These are phyloP conservation scores for Eupithecia abbreviata DNA, from an alignment of 2,888 invertebrate genomes.

Conservation along the genomic window DNA sequence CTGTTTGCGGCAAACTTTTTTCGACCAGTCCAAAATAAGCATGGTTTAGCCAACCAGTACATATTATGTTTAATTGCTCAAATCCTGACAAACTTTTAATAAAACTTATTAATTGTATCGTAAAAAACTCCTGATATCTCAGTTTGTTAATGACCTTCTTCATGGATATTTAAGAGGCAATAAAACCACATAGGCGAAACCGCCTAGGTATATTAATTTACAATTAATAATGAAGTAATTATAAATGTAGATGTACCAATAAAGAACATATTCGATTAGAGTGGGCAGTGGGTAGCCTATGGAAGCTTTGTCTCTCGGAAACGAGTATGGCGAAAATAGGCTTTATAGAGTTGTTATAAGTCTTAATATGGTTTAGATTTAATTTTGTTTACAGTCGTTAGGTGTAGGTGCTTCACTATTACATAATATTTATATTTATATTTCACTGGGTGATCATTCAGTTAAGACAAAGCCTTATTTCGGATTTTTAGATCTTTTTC, in stretches of 20 bases:
- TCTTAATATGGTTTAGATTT: not conserved
- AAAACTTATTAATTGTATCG: not conserved
- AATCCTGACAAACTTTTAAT: not conserved
- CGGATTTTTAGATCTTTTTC: not conserved
- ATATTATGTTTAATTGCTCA: not conserved
- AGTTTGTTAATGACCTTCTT: not conserved
- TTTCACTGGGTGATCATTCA: not conserved
- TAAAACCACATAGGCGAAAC: constrained; percentile 60
- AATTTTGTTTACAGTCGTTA: not conserved
- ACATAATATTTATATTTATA: not conserved
- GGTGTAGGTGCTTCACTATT: not conserved
- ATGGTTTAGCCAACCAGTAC: not conserved
- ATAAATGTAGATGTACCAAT: constrained; percentile 72
- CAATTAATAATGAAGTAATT: constrained; percentile 75
- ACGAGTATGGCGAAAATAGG: not conserved
- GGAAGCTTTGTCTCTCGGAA: constrained; percentile 5
- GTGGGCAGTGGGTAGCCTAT: constrained; percentile 25
- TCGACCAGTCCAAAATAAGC: not conserved
- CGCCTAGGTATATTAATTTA: constrained; percentile 44
- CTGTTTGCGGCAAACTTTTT: not conserved
- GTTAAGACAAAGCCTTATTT: not conserved
- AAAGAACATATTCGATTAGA: constrained; percentile 64
- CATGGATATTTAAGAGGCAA: not conserved
- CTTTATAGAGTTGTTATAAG: not conserved
- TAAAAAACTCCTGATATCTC: not conserved